Evolutionary conservation across 2,888 invertebrate species (phyloP).

Genomic region (Mamestra brassicae): DNA sequence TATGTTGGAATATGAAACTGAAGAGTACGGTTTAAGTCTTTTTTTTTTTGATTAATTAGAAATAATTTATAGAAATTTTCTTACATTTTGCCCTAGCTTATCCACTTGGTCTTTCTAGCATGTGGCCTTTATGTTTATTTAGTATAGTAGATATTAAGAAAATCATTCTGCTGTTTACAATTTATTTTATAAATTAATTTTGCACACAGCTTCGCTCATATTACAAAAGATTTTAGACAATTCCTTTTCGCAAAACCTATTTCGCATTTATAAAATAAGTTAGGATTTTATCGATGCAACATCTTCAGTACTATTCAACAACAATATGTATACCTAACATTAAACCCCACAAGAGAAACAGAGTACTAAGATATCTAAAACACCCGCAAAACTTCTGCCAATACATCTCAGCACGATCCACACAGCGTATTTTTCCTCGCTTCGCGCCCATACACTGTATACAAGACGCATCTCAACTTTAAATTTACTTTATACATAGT

Average conservation of each 20-base stretch:
- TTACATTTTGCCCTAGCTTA: no score
- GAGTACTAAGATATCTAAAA: slow-evolving; percentile 39
- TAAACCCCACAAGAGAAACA: slow-evolving; percentile 22
- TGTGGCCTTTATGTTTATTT: no score
- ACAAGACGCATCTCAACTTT: slow-evolving; percentile 64
- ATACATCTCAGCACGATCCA: slow-evolving; percentile 51
- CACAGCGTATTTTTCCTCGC: slow-evolving; percentile 56
- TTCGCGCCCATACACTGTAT: slow-evolving; percentile 44
- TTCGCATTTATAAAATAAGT: no score
- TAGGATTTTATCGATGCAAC: no score
- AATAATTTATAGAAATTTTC: no score
- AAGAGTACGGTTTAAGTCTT: not conserved
- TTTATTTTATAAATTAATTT: not conserved
- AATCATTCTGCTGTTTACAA: not conserved
- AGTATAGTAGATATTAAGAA: not conserved
- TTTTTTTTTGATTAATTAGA: no score
- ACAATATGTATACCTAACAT: slow-evolving; percentile 3
- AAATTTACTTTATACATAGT: slow-evolving; percentile 67
- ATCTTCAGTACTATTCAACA: not conserved
- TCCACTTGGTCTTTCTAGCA: no score
- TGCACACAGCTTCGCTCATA: no score
- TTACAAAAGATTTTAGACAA: no score
- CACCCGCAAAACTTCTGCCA: slow-evolving; percentile 50
- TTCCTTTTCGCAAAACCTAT: no score
- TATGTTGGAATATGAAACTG: not conserved